Base-by-base conservation (phyloP, 2,797 vertebrate species). In the Ceyx erithaca region DNA sequence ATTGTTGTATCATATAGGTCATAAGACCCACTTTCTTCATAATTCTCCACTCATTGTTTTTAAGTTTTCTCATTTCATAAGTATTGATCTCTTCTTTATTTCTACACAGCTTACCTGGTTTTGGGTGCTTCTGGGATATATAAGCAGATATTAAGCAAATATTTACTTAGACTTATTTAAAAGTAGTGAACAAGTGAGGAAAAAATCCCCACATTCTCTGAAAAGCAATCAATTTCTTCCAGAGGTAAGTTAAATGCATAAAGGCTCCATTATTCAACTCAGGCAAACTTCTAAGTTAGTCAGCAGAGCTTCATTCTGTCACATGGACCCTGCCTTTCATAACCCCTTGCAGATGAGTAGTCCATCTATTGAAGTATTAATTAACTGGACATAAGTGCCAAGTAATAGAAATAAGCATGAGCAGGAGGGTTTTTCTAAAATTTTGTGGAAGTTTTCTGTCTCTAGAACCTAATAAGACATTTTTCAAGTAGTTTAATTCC, bases 251-350 rank as follows among this genome's bases (percentile, higher is more conserved):
- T 51, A 72, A 80, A 76, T 52, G 41, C 13, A 54, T 61, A 69
- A 71, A 51, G 26, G 18, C 12, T 70, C 21, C 49, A 1, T 54
- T 80, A 37, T 64, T 46, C 30, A 49, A 14, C 57, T 73, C 25
- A 63, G 23, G 9, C 4, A 78, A 89, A 28, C 8, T 68, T 51
- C 17, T 46, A 22, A 48, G 15, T 45, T 61, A 37, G 16, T 69
- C 31, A 48, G 13, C 6, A 57, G 23, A 41, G 8, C n/a, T 81
- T 63, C 22, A 31, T 46, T 58, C 41, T 51, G 31, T 54, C 1
- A 0, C 20, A 10, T 1, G 3, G 43, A 14, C 0, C 0, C 8
- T 49, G 14, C 3, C 6, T 77, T 63, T 59, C 55, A 37, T 10
- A 62, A 23, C 1, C 48, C 7, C 58, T 57, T 80, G 14, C 20